A percentile compares a stretch with the other conserved stretches of the same genome.
phyloP scores from a whole-genome alignment of 1,140 invertebrate species.

The Drosophila sulfurigaster region DNA sequence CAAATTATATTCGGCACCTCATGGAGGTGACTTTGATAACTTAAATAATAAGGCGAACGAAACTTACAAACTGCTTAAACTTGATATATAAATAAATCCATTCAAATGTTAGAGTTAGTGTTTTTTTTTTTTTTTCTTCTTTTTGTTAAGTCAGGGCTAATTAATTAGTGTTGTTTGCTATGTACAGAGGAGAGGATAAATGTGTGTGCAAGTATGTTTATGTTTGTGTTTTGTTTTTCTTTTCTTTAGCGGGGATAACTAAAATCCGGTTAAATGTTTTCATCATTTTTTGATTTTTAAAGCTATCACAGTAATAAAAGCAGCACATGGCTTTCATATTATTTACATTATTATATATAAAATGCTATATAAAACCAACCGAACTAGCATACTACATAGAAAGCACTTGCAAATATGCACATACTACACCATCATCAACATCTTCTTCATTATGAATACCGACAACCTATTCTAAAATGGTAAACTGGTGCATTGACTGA shows the following conservation, averaged over 20 bases:
- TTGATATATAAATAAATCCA: conserved; percentile 62
- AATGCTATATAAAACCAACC: conserved; percentile 64
- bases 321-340: conserved; percentile 54
- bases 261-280: conserved; percentile 43
- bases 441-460: conserved; percentile 33
- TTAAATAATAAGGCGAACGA: conserved; percentile 42
- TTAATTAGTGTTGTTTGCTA: conserved; percentile 35
- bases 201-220: conserved; percentile 7
- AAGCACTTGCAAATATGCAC: conserved; percentile 19
- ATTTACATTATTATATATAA: conserved; percentile 51
- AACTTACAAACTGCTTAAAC: conserved; percentile 57
- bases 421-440: conserved; percentile 25
- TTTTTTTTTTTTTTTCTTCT: conserved; percentile 7
- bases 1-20: conserved; percentile 56
- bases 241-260: conserved; percentile 13
- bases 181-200: conserved; percentile 41
- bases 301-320: conserved; percentile 70
- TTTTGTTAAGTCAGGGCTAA: conserved; percentile 26
- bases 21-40: conserved; percentile 53
- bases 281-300: conserved; percentile 40
- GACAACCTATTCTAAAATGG: conserved; percentile 54
- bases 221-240: not conserved
- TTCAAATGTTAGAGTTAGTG: conserved; percentile 31
- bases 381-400: conserved; percentile 36
- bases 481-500: conserved; percentile 18